These are phyloP conservation scores for Mohoua ochrocephala DNA, from an alignment of 2,113 vertebrate genomes.

Conservation along the genomic window DNA sequence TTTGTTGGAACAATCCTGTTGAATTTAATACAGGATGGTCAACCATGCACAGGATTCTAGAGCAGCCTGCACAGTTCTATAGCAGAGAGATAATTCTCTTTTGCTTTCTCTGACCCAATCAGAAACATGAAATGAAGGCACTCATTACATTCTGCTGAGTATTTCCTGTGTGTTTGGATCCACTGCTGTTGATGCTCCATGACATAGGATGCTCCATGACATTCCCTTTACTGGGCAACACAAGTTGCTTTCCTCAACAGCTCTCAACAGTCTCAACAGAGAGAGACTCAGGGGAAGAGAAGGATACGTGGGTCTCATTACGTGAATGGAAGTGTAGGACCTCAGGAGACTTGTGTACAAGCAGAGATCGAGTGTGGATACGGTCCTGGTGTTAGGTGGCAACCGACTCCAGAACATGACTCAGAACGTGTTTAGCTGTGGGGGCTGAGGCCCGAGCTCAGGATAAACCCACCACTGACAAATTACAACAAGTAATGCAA, in stretches of 20 bases:
- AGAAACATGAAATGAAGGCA: neutral
- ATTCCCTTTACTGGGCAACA: neutral
- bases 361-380: neutral
- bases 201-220: neutral
- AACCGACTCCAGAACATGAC: rapidly evolving
- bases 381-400: neutral
- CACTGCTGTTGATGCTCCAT: neutral
- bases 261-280: too few relatives aligned
- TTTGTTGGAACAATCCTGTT: neutral
- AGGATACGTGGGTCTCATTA: rapidly evolving
- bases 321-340: neutral
- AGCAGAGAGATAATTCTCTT: neutral
- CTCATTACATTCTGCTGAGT: neutral
- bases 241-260: neutral
- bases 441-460: neutral
- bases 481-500: neutral
- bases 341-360: neutral
- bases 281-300: neutral
- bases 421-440: rapidly evolving
- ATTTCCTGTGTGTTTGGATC: neutral
- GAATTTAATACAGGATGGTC: neutral
- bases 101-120: neutral
- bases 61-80: neutral
- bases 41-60: neutral
- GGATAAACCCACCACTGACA: neutral